Base-by-base conservation (phyloP, 2,797 vertebrate species). In the Neosalanx taihuensis region DNA sequence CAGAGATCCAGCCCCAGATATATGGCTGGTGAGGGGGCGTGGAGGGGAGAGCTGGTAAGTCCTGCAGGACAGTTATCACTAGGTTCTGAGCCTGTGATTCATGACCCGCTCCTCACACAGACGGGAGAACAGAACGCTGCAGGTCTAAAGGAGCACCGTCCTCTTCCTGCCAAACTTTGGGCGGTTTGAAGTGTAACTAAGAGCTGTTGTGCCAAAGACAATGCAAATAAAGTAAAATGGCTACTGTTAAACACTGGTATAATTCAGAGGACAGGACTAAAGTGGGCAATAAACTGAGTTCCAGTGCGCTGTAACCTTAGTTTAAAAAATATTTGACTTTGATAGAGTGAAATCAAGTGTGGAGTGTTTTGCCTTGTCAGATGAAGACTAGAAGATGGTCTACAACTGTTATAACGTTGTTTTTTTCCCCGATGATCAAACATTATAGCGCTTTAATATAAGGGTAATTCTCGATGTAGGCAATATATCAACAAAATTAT, bases 401-500 rank as follows among this genome's bases (percentile, higher is more conserved):
- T 26, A 26, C 23, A 26, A 26, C 23, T 26, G 23, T 26, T 26
- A 26, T 26, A 26, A 26, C 1, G 23, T 26, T 26, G 23, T 41
- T 41, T 41, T 12, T 10, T 1, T 6, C 33, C 33, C 33, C 1
- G 2, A 41, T 41, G 6, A 3, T 41, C 9, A 26, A 58, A 53
- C 76, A 67, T 66, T 60, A 70, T 71, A 9, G 7, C 58, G 56
- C 58, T 46, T 63, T 51, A 37, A 74, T 68, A 41, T 41, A 12
- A 41, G 2, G 37, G 37, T 10, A 7, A 41, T 46, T 46, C 41
- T 46, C 41, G 3, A 46, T 46, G 10, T 13, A 13, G 1, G 10
- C 13, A 12, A 46, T 46, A 3, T 46, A 46, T 13, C 10, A 13
- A 46, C 9, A 46, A 12, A 46, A 46, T 46, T 3, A 46, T 13